These are phyloP conservation scores for Hyaena hyaena DNA, from an alignment of 2,113 vertebrate species.

Conservation along the genomic window DNA sequence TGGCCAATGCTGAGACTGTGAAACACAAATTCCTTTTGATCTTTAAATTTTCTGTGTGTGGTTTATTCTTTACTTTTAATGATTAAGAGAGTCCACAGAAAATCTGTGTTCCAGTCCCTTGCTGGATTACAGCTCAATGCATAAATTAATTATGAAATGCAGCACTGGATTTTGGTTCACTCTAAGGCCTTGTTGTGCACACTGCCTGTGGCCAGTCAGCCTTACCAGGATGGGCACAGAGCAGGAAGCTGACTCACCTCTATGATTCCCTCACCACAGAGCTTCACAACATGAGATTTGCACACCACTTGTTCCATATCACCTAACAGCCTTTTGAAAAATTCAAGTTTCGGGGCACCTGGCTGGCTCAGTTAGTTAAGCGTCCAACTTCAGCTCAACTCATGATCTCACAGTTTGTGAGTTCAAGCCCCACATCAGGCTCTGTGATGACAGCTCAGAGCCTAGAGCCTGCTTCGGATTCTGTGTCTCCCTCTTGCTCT, in stretches of 20 bases:
- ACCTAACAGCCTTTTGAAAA: not conserved
- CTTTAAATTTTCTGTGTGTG: not conserved
- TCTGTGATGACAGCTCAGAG: too few species aligned
- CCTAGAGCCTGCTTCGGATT: too few species aligned
- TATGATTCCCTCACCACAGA: not conserved
- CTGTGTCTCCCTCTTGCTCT: too few species aligned
- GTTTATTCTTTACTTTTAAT: not conserved
- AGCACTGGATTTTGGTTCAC: not conserved
- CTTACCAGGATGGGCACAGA: not conserved
- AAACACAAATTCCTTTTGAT: not conserved
- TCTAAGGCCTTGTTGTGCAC: not conserved
- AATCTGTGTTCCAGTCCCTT: not conserved
- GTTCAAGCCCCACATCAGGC: too few species aligned
- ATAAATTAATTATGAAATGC: conserved; percentile 20
- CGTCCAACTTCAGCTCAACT: too few species aligned
- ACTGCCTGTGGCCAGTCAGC: not conserved
- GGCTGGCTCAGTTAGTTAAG: too few species aligned
- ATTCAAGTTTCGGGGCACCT: not conserved
- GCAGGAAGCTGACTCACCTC: not conserved
- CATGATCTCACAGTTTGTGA: too few species aligned
- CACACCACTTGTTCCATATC: not conserved
- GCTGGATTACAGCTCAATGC: not conserved
- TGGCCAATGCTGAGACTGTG: not conserved
- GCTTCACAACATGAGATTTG: not conserved
- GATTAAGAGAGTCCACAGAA: not conserved